Evolutionary conservation across 1,140 invertebrate species (phyloP).

Genomic region (Leptonema lineaticorne): DNA sequence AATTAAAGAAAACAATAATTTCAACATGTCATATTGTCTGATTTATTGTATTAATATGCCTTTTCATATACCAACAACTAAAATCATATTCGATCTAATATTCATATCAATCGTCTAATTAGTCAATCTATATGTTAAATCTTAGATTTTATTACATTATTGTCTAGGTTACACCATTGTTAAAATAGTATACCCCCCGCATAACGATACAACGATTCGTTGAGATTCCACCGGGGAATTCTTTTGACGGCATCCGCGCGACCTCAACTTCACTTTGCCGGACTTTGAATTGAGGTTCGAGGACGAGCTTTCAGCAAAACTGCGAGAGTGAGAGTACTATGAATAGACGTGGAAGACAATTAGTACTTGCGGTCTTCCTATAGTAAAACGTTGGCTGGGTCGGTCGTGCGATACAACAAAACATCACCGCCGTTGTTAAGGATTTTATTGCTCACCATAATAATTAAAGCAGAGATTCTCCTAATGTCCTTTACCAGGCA

Average conservation of each 20-base stretch:
- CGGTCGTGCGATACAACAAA: slow-evolving; percentile 21
- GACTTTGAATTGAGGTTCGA: neutral
- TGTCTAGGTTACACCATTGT: no score
- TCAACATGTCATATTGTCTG: no score
- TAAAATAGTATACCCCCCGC: no score
- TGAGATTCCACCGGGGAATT: neutral
- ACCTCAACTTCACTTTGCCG: neutral
- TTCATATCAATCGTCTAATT: no score
- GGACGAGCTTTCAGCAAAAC: neutral
- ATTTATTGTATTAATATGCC: no score
- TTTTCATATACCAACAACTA: no score
- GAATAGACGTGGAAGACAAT: slow-evolving; percentile 32
- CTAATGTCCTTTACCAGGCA: slow-evolving; percentile 36
- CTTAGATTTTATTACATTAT: no score
- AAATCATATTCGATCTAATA: no score
- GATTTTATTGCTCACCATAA: slow-evolving; percentile 41
- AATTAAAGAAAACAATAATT: neutral
- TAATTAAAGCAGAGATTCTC: slow-evolving; percentile 41
- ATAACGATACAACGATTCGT: slow-evolving; percentile 9
- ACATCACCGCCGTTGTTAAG: slow-evolving; percentile 37
- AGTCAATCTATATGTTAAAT: no score
- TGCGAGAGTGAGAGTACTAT: no score
- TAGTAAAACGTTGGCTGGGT: neutral
- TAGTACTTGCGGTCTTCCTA: slow-evolving; percentile 19
- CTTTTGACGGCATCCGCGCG: slow-evolving; percentile 7